A percentile compares a stretch with the other conserved stretches of the same genome.
These are phyloP conservation scores for Altica lythri DNA, from an alignment of 2,888 invertebrate genomes.

Conservation along the genomic window DNA sequence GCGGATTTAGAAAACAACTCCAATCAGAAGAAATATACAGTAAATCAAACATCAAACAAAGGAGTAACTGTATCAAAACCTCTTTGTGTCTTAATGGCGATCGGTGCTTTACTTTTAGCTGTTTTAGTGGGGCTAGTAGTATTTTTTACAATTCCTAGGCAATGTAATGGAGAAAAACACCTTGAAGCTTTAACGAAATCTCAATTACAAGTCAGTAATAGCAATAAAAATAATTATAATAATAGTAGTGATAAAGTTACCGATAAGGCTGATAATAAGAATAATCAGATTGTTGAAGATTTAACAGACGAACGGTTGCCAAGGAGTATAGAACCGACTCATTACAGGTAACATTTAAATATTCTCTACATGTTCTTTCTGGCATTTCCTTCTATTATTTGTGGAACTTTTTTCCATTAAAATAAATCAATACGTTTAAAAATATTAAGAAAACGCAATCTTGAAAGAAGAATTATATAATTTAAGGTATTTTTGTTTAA, in stretches of 20 bases:
- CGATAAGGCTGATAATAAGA: not conserved
- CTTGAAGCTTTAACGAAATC: slow-evolving; percentile 34
- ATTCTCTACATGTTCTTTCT: no score
- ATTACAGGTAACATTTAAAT: slow-evolving; percentile 52
- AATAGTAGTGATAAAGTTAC: slow-evolving; percentile 10
- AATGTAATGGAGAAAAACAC: slow-evolving; percentile 37
- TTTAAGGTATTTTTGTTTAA: no score
- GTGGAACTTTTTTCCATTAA: no score
- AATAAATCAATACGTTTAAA: no score
- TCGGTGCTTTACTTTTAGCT: slow-evolving; percentile 52
- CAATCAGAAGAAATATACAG: slow-evolving; percentile 55
- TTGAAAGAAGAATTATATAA: no score
- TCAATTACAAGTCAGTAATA: no score
- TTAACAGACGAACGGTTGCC: slow-evolving; percentile 49
- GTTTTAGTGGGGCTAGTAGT: slow-evolving; percentile 52
- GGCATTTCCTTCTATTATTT: no score
- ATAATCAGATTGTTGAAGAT: slow-evolving; percentile 5
- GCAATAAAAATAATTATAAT: slow-evolving; percentile 2
- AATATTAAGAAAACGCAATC: no score
- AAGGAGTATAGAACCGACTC: slow-evolving; percentile 47
- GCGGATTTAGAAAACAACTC: slow-evolving; percentile 54
- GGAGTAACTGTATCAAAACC: slow-evolving; percentile 52
- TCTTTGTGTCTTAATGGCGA: slow-evolving; percentile 51
- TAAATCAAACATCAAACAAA: slow-evolving; percentile 46
- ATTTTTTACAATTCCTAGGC: slow-evolving; percentile 52